Percentiles rank a stretch among this genome's conserved stretches.
Evolutionary conservation across 35 echinoderm and acorn worm species (phyloP).

Genomic region (Lytechinus pictus): DNA sequence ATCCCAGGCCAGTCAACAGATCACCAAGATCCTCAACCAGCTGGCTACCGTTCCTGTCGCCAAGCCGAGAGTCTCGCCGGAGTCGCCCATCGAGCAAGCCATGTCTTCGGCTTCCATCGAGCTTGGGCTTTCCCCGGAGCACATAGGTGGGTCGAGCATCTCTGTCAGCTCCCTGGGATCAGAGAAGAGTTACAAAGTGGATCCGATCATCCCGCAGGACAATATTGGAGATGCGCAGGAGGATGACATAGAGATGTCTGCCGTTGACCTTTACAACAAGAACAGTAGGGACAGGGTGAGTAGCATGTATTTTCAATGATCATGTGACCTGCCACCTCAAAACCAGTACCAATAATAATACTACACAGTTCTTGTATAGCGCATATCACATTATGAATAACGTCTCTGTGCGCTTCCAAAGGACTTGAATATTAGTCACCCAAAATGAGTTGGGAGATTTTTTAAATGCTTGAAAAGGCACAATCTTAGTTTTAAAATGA

Average conservation of each 20-base stretch:
- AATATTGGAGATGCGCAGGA: constrained; percentile 67
- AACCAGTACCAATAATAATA: too few species aligned
- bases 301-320: not conserved
- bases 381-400: too few species aligned
- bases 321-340: too few species aligned
- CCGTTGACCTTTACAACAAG: constrained; percentile 98
- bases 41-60: constrained; percentile 41
- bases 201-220: constrained; percentile 19
- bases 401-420: too few species aligned
- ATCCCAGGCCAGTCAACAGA: constrained; percentile 43
- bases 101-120: not conserved
- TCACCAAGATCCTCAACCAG: constrained; percentile 61
- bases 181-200: constrained; percentile 43
- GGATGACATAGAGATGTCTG: constrained; percentile 93
- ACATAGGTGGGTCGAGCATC: constrained; percentile 53
- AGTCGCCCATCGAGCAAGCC: not conserved
- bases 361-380: too few species aligned
- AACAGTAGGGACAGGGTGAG: constrained; percentile 95
- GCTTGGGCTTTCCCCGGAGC: not conserved
- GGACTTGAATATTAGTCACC: too few species aligned
- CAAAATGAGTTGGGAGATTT: too few species aligned
- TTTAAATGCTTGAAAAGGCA: too few species aligned
- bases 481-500: too few species aligned
- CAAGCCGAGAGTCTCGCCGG: not conserved
- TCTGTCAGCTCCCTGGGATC: constrained; percentile 71